Percentiles rank a stretch among this genome's conserved stretches.
Conservation (phyloP, 2,888 invertebrate species). For the Chouioia cunea region DNA sequence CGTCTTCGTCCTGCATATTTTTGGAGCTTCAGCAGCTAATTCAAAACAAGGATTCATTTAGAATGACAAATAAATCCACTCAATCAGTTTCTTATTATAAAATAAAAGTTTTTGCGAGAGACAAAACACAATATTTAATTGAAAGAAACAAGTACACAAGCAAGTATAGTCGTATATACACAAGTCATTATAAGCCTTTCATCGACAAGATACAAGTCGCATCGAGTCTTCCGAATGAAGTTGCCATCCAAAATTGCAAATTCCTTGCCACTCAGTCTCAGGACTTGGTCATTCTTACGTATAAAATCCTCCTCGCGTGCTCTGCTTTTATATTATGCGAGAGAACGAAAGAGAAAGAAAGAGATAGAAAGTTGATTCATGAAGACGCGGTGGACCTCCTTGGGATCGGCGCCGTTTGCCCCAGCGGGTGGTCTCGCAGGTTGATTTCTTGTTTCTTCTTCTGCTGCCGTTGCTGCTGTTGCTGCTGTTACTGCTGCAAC, state of each 20-base stretch:
- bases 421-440: conserved; percentile 67
- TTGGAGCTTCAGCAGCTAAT: too few relatives aligned
- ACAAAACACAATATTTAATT: too few relatives aligned
- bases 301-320: conserved; percentile 8
- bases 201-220: background rate
- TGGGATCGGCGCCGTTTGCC: conserved; percentile 62
- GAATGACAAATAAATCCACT: background rate
- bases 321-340: conserved; percentile 56
- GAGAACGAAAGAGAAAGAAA: conserved; percentile 16
- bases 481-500: background rate
- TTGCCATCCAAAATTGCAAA: conserved; percentile 35
- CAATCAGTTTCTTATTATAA: too few relatives aligned
- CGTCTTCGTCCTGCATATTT: background rate
- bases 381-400: conserved; percentile 68
- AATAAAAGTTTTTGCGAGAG: too few relatives aligned
- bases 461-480: conserved; percentile 40
- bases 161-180: too few relatives aligned
- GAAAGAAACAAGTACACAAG: too few relatives aligned
- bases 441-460: conserved; percentile 68
- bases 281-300: background rate
- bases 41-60: background rate
- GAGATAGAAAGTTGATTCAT: conserved; percentile 63
- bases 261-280: conserved; percentile 2
- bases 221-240: conserved; percentile 36
- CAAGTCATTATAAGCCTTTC: background rate